Percentiles rank a stretch among this genome's conserved stretches.
These are phyloP conservation scores for Microcebus jonahi DNA, from an alignment of 2,113 vertebrate species.

Conservation along the genomic window DNA sequence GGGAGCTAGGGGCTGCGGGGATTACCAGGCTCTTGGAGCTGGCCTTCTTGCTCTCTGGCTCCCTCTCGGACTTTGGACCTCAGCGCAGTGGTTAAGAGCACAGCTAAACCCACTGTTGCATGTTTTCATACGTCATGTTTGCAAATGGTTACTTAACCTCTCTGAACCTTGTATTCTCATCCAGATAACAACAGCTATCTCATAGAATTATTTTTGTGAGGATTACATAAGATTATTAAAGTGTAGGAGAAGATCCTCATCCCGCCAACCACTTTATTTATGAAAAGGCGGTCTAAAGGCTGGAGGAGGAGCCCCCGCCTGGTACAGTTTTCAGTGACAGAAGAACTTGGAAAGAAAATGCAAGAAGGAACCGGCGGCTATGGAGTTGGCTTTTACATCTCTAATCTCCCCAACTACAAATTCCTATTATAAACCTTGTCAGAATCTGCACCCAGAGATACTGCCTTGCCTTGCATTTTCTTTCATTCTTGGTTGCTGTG, in stretches of 20 bases:
- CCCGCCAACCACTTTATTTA: neutral
- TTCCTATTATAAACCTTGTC: neutral
- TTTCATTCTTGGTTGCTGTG: slow-evolving; percentile 3
- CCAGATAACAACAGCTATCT: neutral
- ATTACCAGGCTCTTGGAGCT: neutral
- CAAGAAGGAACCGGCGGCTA: neutral
- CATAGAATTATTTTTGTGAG: neutral
- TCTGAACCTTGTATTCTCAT: neutral
- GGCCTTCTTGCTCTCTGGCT: neutral
- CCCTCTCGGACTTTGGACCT: neutral
- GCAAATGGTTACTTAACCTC: neutral
- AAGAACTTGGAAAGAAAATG: slow-evolving; percentile 5
- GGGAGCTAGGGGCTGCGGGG: neutral
- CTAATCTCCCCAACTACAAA: neutral
- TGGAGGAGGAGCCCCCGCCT: neutral
- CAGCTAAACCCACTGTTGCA: neutral
- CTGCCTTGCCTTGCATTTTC: neutral
- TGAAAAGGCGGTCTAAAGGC: neutral
- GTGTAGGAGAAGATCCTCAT: neutral
- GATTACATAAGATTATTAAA: neutral
- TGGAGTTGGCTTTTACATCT: neutral
- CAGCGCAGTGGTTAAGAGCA: neutral
- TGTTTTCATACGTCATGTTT: neutral
- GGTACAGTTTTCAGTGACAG: neutral
- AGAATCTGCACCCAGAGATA: neutral